Conservation (phyloP, 2,888 invertebrate species). For the Cephus pulcher region DNA sequence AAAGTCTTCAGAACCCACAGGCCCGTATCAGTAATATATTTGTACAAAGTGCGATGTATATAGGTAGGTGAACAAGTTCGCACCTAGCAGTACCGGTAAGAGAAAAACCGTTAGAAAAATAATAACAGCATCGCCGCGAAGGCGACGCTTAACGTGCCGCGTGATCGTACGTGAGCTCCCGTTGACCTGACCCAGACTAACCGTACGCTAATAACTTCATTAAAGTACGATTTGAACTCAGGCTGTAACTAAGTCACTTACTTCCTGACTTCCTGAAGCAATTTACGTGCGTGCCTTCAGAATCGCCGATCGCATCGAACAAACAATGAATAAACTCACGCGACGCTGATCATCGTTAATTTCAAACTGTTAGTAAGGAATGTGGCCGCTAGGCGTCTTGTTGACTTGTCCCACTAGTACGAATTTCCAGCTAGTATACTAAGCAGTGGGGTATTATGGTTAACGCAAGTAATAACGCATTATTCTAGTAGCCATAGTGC, state of each 20-base stretch:
- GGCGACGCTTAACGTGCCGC: not conserved
- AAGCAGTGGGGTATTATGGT: not conserved
- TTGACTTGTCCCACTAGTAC: not conserved
- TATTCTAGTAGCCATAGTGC: not conserved
- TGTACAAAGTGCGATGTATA: not conserved
- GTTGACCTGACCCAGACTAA: conserved; percentile 24
- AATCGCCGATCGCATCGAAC: not conserved
- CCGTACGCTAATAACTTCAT: conserved; percentile 33
- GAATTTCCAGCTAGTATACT: not conserved
- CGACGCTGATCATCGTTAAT: not conserved
- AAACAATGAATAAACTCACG: not conserved
- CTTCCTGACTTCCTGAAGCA: not conserved
- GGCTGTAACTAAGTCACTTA: not conserved
- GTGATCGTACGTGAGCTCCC: conserved; percentile 13
- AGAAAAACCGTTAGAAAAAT: conserved; percentile 39
- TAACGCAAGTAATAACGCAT: not conserved
- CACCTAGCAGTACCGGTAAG: conserved; percentile 5
- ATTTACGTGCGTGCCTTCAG: not conserved
- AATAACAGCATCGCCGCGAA: conserved; percentile 20
- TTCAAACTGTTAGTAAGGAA: not conserved
- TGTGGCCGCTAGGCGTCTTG: not conserved
- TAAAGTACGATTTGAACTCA: conserved; percentile 28
- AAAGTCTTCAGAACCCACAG: not conserved
- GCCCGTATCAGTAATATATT: not conserved
- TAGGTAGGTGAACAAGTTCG: conserved; percentile 3